These are phyloP conservation scores for Drosophila burlai DNA, from an alignment of 1,140 invertebrate genomes.

Conservation along the genomic window DNA sequence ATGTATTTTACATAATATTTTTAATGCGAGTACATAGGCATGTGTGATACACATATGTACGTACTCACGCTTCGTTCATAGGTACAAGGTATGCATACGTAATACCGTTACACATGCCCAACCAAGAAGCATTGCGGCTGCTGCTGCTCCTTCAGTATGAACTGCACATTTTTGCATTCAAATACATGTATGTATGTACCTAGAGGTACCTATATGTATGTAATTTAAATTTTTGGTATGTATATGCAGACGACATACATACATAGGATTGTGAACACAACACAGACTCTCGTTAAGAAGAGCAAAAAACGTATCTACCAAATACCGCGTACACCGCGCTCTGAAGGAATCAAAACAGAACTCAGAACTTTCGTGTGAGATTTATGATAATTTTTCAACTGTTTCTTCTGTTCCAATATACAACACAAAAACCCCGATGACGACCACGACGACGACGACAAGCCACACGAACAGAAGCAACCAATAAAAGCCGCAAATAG, in stretches of 20 bases:
- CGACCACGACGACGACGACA: conserved; percentile 11
- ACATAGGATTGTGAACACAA: conserved; percentile 22
- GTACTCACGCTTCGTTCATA: conserved; percentile 50
- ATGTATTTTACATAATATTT: conserved; percentile 44
- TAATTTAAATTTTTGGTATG: conserved; percentile 47
- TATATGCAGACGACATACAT: conserved; percentile 25
- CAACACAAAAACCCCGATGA: conserved; percentile 32
- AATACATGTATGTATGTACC: background rate
- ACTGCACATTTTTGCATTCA: conserved; percentile 46
- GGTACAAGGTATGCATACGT: conserved; percentile 17
- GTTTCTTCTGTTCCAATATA: conserved; percentile 31
- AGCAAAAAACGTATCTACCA: background rate
- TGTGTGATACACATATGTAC: conserved; percentile 19
- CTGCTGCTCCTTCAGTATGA: conserved; percentile 23
- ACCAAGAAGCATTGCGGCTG: conserved; percentile 15
- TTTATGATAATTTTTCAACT: conserved; percentile 49
- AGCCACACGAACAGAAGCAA: conserved; percentile 29
- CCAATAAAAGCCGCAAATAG: conserved; percentile 56
- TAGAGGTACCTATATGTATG: background rate
- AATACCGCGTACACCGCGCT: background rate
- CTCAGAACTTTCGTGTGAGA: conserved; percentile 40
- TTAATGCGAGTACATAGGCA: conserved; percentile 12
- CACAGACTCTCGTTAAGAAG: background rate
- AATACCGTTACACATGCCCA: conserved; percentile 23
- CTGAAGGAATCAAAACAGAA: conserved; percentile 55